Evolutionary conservation across 1,140 invertebrate species (phyloP), one percentile per base, ranked within the genome.

Genomic region (Planococcus citri): DNA sequence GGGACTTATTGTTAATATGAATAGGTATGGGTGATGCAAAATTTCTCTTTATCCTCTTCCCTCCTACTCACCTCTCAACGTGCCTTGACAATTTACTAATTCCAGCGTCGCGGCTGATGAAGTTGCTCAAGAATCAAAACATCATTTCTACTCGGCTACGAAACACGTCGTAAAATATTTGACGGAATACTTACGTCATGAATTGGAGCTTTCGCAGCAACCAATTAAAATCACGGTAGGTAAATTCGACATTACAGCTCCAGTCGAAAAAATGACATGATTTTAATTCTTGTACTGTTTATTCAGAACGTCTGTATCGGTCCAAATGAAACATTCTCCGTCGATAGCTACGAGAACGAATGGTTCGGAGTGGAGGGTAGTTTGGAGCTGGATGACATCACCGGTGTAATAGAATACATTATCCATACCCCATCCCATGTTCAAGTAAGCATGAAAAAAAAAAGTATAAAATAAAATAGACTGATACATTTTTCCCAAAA

Each of bases 111-210:
- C 60, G 3, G 25, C 22, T 6, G 22, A 64, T 4, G 60, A 64
- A 64, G 60, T 64, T 3, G 60, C 60, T 4, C 25, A 24, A 3
- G 10, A 4, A 22, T 25, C 60, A 25, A 64, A 12, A 9, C 25
- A 64, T 64, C 60, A 64, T 64, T 64, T 64, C 17, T 64, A 64
- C 24, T 64, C 60, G 24, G 60, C 60, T 9, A 64, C 60, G 2
- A 64, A 64, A 64, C 60, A 64, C 25, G 60, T 27, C 1, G 60
- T 27, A 10, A 24, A 25, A 25, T 27, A 27, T 25, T 24, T 64
- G 22, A 64, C 60, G 10, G 60, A 64, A 17, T 27, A 64, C 24
- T 64, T 64, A 27, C 21, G 60, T 25, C 60, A 64, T 4, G 60
- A 64, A 64, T 64, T 64, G 60, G 60, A 64, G 17, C 4, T 64